A percentile compares a stretch with the other conserved stretches of the same genome.
phyloP scores from a whole-genome alignment of 2,888 invertebrate species.

The Odontothrips loti region DNA sequence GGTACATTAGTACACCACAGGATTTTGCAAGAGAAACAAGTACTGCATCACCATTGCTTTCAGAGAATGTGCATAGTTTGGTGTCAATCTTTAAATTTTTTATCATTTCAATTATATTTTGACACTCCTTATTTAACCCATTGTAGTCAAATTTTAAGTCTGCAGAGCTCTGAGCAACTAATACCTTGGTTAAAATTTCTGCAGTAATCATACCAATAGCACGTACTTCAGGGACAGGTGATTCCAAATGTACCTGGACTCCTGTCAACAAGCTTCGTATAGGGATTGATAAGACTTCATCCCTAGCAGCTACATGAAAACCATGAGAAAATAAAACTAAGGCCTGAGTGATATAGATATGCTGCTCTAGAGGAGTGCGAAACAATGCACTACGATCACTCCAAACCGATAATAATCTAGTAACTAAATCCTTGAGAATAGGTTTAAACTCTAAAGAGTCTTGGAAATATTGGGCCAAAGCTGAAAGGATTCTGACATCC shows the following conservation, averaged over 20 bases:
- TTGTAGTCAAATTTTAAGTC: slow-evolving; percentile 65
- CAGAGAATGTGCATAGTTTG: background rate
- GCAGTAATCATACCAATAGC: slow-evolving; percentile 70
- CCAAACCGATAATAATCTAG: slow-evolving; percentile 63
- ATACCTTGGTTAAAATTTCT: slow-evolving; percentile 51
- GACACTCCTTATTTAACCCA: slow-evolving; percentile 51
- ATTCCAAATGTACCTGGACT: slow-evolving; percentile 65
- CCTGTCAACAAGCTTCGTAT: slow-evolving; percentile 60
- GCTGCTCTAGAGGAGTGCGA: slow-evolving; percentile 63
- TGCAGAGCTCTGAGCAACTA: slow-evolving; percentile 41
- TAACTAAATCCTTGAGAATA: slow-evolving; percentile 49
- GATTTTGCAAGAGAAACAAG: background rate
- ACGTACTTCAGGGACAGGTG: slow-evolving; percentile 56
- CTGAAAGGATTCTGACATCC: slow-evolving; percentile 53
- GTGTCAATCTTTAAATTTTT: slow-evolving; percentile 47
- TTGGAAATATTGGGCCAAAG: slow-evolving; percentile 58
- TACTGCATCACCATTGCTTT: background rate
- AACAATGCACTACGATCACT: slow-evolving; percentile 59
- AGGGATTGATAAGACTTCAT: slow-evolving; percentile 37
- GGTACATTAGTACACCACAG: background rate
- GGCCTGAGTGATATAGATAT: slow-evolving; percentile 64
- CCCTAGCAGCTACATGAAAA: background rate
- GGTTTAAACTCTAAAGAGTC: slow-evolving; percentile 38
- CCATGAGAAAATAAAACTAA: slow-evolving; percentile 50
- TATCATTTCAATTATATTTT: slow-evolving; percentile 52